Conservation (phyloP, 2,797 vertebrate genomes). For the Darevskia nairensis region DNA sequence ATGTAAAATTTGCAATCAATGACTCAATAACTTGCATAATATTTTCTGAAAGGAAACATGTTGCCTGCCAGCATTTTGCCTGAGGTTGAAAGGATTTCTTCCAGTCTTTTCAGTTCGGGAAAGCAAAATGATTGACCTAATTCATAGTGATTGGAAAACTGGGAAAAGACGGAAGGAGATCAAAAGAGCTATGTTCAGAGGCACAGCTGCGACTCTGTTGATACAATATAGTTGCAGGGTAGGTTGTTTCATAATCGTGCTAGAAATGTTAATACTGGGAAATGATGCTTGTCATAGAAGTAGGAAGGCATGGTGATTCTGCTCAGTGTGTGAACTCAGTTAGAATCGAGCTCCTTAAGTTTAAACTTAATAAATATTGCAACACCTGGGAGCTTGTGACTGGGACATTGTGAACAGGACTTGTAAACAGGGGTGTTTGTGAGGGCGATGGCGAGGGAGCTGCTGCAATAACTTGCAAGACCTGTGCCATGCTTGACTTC, state of each 20-base stretch:
- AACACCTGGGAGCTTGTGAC: no score
- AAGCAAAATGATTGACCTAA: constrained; percentile 63
- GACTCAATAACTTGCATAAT: constrained; percentile 66
- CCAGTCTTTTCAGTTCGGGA: constrained; percentile 65
- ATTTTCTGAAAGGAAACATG: constrained; percentile 69
- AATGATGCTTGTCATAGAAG: not conserved
- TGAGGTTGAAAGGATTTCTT: constrained; percentile 66
- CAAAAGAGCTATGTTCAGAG: constrained; percentile 52
- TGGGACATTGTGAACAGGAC: no score
- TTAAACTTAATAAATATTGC: no score
- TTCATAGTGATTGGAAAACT: constrained; percentile 63
- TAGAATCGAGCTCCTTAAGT: not conserved
- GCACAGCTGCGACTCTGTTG: constrained; percentile 15
- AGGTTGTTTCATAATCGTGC: not conserved
- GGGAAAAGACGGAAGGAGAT: constrained; percentile 52
- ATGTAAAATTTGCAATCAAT: constrained; percentile 70
- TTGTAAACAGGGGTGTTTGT: no score
- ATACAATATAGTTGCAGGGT: not conserved
- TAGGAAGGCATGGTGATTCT: not conserved
- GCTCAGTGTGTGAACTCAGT: not conserved
- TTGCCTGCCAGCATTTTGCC: constrained; percentile 56
- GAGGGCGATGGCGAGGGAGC: no score
- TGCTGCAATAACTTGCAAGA: no score
- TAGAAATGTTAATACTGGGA: not conserved
- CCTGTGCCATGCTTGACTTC: no score